phyloP scores from a whole-genome alignment of 2,113 vertebrate genomes.

The Alectura lathami region DNA sequence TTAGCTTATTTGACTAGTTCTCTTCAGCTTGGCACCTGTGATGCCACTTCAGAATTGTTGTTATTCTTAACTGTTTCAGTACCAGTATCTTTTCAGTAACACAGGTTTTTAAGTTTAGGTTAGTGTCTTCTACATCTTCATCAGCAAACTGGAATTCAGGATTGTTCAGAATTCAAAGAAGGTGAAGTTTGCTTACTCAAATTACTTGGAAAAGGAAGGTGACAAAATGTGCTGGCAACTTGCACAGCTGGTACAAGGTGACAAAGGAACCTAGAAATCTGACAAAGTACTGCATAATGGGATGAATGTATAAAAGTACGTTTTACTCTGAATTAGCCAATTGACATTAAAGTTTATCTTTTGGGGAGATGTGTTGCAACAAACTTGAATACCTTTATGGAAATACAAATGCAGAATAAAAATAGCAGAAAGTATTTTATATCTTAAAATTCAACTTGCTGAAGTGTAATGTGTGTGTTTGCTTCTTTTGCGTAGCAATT shows the following conservation, averaged over 20 bases:
- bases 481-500: not conserved
- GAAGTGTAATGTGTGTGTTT: not conserved
- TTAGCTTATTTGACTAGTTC: not conserved
- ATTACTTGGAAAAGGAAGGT: not conserved
- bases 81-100: not conserved
- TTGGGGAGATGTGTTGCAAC: not conserved
- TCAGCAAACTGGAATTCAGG: not conserved
- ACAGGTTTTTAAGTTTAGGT: not conserved
- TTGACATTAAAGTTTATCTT: not conserved
- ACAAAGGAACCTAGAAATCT: not conserved
- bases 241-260: not conserved
- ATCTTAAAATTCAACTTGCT: conserved; percentile 4
- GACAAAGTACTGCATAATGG: not conserved
- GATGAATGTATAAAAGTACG: not conserved
- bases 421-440: not conserved
- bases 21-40: not conserved
- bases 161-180: not conserved
- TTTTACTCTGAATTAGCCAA: not conserved
- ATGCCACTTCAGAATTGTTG: not conserved
- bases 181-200: not conserved
- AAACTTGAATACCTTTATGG: not conserved
- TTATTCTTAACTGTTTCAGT: not conserved
- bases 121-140: not conserved
- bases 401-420: not conserved
- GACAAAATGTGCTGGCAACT: not conserved